A percentile compares a stretch with the other conserved stretches of the same genome.
phyloP scores from a whole-genome alignment of 2,888 invertebrate genomes.

The Ophraella communa region DNA sequence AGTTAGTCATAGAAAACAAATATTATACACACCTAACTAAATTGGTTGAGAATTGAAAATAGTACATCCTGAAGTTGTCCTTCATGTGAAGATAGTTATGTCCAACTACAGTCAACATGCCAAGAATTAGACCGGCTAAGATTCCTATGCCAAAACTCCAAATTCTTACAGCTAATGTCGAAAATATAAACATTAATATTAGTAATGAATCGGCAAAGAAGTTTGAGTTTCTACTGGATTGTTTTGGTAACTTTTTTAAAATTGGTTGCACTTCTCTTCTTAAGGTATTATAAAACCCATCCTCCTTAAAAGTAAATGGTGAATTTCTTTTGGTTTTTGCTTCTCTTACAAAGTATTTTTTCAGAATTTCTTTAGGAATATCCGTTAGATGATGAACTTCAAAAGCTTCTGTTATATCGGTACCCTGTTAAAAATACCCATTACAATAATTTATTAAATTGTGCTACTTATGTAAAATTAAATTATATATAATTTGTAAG shows the following conservation, averaged over 20 bases:
- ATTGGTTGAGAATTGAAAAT: constrained; percentile 74
- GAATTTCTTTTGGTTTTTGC: constrained; percentile 71
- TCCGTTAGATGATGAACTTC: constrained; percentile 74
- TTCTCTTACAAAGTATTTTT: constrained; percentile 71
- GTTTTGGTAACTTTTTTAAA: constrained; percentile 64
- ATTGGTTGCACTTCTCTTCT: constrained; percentile 63
- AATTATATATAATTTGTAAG: too few species aligned
- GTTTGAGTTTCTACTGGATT: constrained; percentile 52
- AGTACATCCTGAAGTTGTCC: constrained; percentile 80
- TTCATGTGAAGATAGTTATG: constrained; percentile 82
- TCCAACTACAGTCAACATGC: constrained; percentile 67
- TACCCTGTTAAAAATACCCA: constrained; percentile 63
- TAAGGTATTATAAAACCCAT: constrained; percentile 77
- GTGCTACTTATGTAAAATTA: too few species aligned
- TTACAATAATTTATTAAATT: constrained; percentile 39
- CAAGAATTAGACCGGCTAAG: constrained; percentile 65
- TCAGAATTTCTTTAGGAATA: constrained; percentile 63
- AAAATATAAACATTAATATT: constrained; percentile 47
- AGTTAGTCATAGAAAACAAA: too few species aligned
- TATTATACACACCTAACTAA: constrained; percentile 65
- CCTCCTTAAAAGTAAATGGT: constrained; percentile 74
- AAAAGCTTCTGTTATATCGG: constrained; percentile 82
- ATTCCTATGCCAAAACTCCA: constrained; percentile 58
- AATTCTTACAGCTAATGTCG: constrained; percentile 49
- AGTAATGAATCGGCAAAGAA: constrained; percentile 58